Evolutionary conservation across 1,140 invertebrate species (phyloP).

Genomic region (Spodoptera frugiperda): DNA sequence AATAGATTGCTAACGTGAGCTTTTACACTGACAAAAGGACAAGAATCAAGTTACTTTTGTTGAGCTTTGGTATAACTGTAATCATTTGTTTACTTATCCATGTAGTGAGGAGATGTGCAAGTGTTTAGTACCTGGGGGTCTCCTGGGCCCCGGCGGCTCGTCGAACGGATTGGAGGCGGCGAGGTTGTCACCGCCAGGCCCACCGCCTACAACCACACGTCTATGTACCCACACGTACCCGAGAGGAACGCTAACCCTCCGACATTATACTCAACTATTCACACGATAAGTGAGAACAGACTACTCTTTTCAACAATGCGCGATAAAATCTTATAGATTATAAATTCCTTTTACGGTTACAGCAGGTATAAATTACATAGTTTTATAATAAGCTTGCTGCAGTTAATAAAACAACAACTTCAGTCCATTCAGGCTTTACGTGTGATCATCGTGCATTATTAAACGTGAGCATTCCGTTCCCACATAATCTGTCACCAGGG

Average conservation of each 20-base stretch:
- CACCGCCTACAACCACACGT: constrained; percentile 83
- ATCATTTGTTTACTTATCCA: neutral
- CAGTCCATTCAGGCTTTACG: neutral
- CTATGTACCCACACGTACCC: constrained; percentile 62
- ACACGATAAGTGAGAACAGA: constrained; percentile 1
- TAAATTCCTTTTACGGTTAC: too few species aligned
- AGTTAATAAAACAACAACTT: neutral
- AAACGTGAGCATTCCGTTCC: neutral
- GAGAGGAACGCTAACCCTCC: constrained; percentile 37
- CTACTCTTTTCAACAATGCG: neutral
- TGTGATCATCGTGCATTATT: neutral
- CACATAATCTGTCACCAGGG: constrained; percentile 13
- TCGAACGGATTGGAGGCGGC: constrained; percentile 94
- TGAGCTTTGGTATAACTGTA: neutral
- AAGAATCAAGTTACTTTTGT: too few species aligned
- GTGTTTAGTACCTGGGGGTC: constrained; percentile 79
- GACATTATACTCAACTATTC: constrained; percentile 1
- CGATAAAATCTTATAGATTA: neutral
- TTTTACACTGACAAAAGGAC: too few species aligned
- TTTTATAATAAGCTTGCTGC: too few species aligned
- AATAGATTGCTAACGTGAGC: neutral
- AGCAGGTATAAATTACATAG: too few species aligned
- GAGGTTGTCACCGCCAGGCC: constrained; percentile 89
- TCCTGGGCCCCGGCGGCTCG: constrained; percentile 88
- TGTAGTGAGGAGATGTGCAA: constrained; percentile 33